Conservation (phyloP, 2,797 vertebrate genomes). For the Telmatherina bonti region DNA sequence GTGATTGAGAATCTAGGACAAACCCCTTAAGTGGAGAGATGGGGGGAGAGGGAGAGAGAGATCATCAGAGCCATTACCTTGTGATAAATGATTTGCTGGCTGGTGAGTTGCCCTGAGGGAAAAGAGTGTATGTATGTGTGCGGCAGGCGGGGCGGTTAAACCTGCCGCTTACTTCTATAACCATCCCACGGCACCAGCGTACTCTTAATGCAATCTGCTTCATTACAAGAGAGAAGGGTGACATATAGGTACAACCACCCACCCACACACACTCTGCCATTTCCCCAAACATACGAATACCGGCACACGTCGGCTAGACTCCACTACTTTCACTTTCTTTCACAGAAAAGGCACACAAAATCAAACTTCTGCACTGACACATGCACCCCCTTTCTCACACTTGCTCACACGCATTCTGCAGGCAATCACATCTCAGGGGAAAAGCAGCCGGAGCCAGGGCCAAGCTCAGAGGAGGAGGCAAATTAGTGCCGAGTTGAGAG, state of each 20-base stretch:
- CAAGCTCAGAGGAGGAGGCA: conserved; percentile 62
- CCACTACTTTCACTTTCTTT: conserved; percentile 32
- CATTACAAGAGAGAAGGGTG: conserved; percentile 40
- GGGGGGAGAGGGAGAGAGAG: conserved; percentile 51
- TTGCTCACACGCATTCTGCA: conserved; percentile 38
- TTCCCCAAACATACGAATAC: neutral
- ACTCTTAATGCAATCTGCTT: conserved; percentile 68
- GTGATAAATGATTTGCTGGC: conserved; percentile 80
- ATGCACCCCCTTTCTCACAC: conserved; percentile 22
- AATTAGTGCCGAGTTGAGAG: conserved; percentile 73
- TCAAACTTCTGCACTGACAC: conserved; percentile 39
- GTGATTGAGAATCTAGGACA: conserved; percentile 77
- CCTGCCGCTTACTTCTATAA: conserved; percentile 60
- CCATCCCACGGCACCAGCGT: conserved; percentile 55
- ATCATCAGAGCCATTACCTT: conserved; percentile 79
- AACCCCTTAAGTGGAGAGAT: conserved; percentile 73
- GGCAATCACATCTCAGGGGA: conserved; percentile 69
- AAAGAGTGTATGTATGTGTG: conserved; percentile 16
- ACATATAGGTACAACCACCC: conserved; percentile 16
- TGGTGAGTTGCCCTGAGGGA: conserved; percentile 70
- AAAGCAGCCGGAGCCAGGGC: conserved; percentile 55
- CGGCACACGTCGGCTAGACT: conserved; percentile 19
- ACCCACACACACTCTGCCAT: conserved; percentile 5
- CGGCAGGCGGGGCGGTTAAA: conserved; percentile 36
- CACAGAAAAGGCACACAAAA: conserved; percentile 36